These are phyloP conservation scores for Apamea crenata DNA, from an alignment of 2,888 invertebrate species.

Conservation along the genomic window DNA sequence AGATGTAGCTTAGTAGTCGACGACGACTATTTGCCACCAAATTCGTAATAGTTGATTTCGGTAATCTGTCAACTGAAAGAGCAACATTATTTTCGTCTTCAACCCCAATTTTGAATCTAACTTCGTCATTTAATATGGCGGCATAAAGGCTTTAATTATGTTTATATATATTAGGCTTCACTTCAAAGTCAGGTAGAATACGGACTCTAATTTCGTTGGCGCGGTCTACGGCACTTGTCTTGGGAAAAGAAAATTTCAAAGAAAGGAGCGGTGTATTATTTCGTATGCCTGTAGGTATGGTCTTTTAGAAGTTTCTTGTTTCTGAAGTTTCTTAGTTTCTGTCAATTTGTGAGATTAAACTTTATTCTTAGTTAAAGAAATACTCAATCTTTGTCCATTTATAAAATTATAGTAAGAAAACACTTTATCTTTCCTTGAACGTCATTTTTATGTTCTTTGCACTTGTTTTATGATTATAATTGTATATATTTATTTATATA, in stretches of 20 bases:
- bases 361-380: neutral
- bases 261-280: neutral
- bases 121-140: conserved; percentile 12
- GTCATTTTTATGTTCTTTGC: no score
- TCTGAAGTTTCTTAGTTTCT: no score
- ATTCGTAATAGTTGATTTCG: neutral
- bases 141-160: neutral
- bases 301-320: neutral
- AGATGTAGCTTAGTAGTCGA: neutral
- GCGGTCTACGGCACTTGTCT: no score
- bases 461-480: no score
- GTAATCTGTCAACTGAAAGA: neutral
- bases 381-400: no score
- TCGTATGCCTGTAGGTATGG: neutral
- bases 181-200: neutral
- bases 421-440: no score
- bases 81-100: neutral
- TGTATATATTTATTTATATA: no score
- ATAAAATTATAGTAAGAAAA: no score
- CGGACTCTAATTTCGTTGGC: neutral
- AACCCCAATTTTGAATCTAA: conserved; percentile 4
- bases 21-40: neutral
- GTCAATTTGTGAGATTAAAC: neutral
- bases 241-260: neutral
- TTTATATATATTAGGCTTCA: neutral